A percentile compares a stretch with the other conserved stretches of the same genome.
Evolutionary conservation across 2,888 invertebrate species (phyloP).

Genomic region (Loripinus fragilis): DNA sequence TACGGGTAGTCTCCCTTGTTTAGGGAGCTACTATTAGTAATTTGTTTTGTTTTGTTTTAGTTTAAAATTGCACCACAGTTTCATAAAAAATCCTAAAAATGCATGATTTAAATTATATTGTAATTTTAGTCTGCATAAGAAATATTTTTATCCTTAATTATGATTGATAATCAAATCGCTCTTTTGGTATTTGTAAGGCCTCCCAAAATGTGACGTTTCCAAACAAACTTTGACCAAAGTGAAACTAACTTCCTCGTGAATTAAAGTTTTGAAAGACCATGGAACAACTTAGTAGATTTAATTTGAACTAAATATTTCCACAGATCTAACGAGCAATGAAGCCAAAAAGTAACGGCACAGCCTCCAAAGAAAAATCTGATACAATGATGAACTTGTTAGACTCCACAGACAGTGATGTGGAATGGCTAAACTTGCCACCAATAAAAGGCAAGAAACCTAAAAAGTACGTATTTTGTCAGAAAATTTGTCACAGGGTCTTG

Average conservation of each 20-base stretch:
- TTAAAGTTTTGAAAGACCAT: not conserved
- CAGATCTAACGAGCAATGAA: conserved; percentile 9
- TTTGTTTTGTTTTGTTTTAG: too few species aligned
- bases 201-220: conserved; percentile 13
- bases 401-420: conserved; percentile 70
- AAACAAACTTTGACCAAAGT: conserved; percentile 18
- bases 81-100: too few species aligned
- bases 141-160: not conserved
- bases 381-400: conserved; percentile 63
- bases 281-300: not conserved
- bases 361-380: conserved; percentile 25
- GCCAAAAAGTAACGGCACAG: conserved; percentile 40
- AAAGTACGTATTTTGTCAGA: conserved; percentile 60
- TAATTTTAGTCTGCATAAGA: not conserved
- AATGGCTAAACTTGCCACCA: conserved; percentile 70
- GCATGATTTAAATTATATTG: not conserved
- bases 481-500: too few species aligned
- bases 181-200: not conserved
- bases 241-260: not conserved
- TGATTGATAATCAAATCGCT: too few species aligned
- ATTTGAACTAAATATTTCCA: not conserved
- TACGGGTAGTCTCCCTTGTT: not conserved
- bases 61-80: too few species aligned
- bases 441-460: conserved; percentile 72
- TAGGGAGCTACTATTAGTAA: not conserved